Evolutionary conservation across 1,140 invertebrate species (phyloP).

Genomic region (Bombus confusus): DNA sequence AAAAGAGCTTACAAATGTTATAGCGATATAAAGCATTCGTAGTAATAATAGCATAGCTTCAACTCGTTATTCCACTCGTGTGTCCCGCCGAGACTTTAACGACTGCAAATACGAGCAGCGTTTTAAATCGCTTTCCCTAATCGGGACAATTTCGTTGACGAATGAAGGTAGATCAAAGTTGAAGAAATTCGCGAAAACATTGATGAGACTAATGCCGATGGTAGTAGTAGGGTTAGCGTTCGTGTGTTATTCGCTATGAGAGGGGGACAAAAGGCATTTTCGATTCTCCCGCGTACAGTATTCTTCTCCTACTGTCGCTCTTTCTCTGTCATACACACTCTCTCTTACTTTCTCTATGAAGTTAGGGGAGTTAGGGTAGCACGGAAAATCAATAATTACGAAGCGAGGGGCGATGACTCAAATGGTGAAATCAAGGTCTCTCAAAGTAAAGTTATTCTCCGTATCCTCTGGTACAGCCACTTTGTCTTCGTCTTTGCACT

Average conservation of each 20-base stretch:
- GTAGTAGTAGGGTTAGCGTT: conserved; percentile 67
- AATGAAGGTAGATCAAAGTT: neutral
- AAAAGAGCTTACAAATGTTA: neutral
- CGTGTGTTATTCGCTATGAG: conserved; percentile 72
- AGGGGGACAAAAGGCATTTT: conserved; percentile 81
- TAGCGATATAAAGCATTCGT: neutral
- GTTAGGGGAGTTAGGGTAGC: conserved; percentile 81
- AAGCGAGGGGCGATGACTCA: conserved; percentile 82
- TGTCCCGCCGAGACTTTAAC: conserved; percentile 37
- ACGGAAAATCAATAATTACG: conserved; percentile 83
- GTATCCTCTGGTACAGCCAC: conserved; percentile 56
- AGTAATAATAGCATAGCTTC: no score
- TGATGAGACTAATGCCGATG: conserved; percentile 59
- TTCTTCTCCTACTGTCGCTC: conserved; percentile 30
- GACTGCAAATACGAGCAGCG: conserved; percentile 21
- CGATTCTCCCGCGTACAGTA: conserved; percentile 68
- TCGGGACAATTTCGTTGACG: conserved; percentile 3
- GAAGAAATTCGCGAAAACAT: conserved; percentile 64
- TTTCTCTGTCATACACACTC: conserved; percentile 44
- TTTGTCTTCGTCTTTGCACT: conserved; percentile 33
- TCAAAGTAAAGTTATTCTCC: conserved; percentile 76
- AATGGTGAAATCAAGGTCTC: conserved; percentile 82
- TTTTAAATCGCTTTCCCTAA: neutral
- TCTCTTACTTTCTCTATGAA: conserved; percentile 73
- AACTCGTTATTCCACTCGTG: neutral